A percentile compares a stretch with the other conserved stretches of the same genome.
These are phyloP conservation scores for Nyctalus aviator DNA, from an alignment of 2,797 vertebrate genomes.

Conservation along the genomic window DNA sequence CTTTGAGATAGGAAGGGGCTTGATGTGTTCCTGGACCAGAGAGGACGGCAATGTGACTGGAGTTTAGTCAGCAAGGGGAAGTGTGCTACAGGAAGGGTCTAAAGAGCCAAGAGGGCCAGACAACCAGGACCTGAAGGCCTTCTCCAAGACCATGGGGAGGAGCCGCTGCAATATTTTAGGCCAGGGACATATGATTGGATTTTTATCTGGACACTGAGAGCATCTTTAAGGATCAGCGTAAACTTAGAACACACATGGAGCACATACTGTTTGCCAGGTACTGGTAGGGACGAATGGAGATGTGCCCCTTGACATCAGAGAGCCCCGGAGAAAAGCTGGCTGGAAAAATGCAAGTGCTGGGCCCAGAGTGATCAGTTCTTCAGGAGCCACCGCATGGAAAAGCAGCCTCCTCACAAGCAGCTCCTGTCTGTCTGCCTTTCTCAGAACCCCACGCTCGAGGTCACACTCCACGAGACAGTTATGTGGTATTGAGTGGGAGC, in stretches of 20 bases:
- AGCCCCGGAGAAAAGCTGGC: neutral
- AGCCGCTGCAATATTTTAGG: neutral
- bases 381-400: neutral
- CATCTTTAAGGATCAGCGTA: neutral
- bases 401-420: neutral
- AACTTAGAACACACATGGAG: neutral
- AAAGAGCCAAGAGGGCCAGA: neutral
- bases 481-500: neutral
- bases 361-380: neutral
- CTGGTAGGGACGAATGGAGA: neutral
- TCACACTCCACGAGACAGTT: neutral
- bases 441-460: neutral
- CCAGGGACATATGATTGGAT: neutral
- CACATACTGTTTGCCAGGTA: neutral
- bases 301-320: neutral
- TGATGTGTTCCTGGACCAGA: neutral
- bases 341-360: neutral
- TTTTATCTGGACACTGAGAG: slow-evolving; percentile 17
- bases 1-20: neutral
- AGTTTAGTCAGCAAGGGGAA: neutral
- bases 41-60: neutral
- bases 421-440: neutral
- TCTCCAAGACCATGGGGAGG: neutral
- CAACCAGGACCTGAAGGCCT: neutral
- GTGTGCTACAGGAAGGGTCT: neutral